Evolutionary conservation across 1,140 invertebrate genomes (phyloP), one percentile per base, ranked within the genome.

Genomic region (Drosophila subobscura): DNA sequence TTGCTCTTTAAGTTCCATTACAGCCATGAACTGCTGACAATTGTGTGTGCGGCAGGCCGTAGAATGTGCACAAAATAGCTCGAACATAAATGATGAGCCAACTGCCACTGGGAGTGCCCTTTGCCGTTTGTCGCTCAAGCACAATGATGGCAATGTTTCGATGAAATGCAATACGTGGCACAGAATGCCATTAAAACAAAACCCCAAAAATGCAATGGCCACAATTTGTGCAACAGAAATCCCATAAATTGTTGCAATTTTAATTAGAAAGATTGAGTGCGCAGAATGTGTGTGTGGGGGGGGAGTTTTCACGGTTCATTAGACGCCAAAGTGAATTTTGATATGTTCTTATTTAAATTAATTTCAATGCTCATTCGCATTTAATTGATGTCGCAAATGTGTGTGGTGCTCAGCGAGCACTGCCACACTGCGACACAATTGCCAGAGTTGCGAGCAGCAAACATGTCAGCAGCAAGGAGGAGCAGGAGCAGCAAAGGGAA

Each of bases 361-460:
- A 68, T 70, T 68, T 47, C n/a, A 68, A 67, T 68, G 60, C 41
- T 54, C 27, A 52, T 67, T 65, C 40, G 33, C 64, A 41, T 44
- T 66, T 66, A 67, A 66, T 67, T 67, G 49, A 67, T 47, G 60
- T 66, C 60, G 52, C 63, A 66, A 66, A 64, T 65, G 41, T 20
- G 16, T 20, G 16, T 20, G 16, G 16, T 20, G 44, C 59, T 37
- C 16, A 29, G 8, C 10, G n/a, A 51, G n/a, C 29, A 14, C 33
- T 22, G 8, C 20, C 6, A 25, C 20, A 23, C 6, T 16, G 55
- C 44, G 7, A 37, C 33, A 37, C 16, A 20, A 20, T 20, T 20
- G 3, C 33, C 4, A 12, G 0, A 37, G 10, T 37, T 37, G 33
- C 33, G 10, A 3, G 33, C 33, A 37, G 10, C 20, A 6, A 44